Conservation (phyloP, 37 sponge, comb jelly and placozoan genomes). For the Theonella swinhoei region DNA sequence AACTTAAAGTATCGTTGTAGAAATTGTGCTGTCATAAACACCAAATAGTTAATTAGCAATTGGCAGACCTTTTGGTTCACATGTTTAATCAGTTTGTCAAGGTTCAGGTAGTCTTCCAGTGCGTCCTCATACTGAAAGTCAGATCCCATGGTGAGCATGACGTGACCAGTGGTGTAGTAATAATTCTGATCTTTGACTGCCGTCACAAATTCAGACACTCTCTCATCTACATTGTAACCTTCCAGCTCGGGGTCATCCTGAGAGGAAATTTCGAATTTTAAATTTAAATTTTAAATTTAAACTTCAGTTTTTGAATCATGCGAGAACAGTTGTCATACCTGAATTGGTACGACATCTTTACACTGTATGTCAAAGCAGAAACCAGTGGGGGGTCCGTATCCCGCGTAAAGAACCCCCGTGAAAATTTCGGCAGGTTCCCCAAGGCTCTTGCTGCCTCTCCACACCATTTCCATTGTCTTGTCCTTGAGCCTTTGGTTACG, state of each 20-base stretch:
- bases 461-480: constrained; percentile 78
- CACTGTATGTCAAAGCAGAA: constrained; percentile 89
- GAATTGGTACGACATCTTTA: constrained; percentile 68
- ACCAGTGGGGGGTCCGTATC: constrained; percentile 81
- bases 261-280: background rate
- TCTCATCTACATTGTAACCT: constrained; percentile 77
- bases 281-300: background rate
- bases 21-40: too few relatives aligned
- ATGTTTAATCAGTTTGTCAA: constrained; percentile 92
- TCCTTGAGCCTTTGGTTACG: constrained; percentile 34
- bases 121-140: constrained; percentile 95
- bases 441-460: constrained; percentile 73
- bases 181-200: constrained; percentile 36
- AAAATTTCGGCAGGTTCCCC: constrained; percentile 76
- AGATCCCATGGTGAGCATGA: constrained; percentile 96
- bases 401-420: constrained; percentile 77
- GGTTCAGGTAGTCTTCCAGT: constrained; percentile 71
- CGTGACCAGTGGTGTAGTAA: constrained; percentile 70
- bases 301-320: background rate
- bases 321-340: too few relatives aligned
- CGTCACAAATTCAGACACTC: constrained; percentile 52
- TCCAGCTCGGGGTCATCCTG: constrained; percentile 80
- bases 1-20: too few relatives aligned
- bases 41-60: too few relatives aligned
- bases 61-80: constrained; percentile 51